Evolutionary conservation across 2,797 vertebrate genomes (phyloP).

Genomic region (Cyclopterus lumpus): DNA sequence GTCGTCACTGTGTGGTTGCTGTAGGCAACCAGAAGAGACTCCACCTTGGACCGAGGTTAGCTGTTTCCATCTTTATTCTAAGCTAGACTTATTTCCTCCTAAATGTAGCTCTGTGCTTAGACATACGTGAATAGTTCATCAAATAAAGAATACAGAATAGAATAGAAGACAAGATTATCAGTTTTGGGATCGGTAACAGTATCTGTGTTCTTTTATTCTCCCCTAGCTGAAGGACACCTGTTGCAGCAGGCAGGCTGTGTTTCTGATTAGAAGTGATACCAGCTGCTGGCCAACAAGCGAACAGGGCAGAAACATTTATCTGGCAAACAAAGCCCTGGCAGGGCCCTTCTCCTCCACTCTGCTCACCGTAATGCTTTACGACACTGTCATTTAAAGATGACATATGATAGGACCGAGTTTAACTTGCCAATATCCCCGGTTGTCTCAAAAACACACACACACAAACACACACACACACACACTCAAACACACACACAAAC

Average conservation of each 20-base stretch:
- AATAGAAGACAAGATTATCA: not conserved
- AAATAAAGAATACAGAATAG: not conserved
- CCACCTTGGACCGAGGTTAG: not conserved
- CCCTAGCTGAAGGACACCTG: constrained; percentile 54
- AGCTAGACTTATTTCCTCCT: not conserved
- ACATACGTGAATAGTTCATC: not conserved
- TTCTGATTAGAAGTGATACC: constrained; percentile 67
- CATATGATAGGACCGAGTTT: constrained; percentile 64
- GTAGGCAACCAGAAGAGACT: not conserved
- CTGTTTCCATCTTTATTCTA: not conserved
- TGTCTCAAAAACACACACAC: constrained; percentile 24
- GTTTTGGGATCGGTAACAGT: not conserved
- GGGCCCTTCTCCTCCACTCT: constrained; percentile 57
- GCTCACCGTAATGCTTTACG: constrained; percentile 73
- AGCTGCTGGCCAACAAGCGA: constrained; percentile 68
- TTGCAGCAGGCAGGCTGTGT: constrained; percentile 57
- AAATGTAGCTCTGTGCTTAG: too few species aligned
- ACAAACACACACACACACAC: constrained; percentile 29
- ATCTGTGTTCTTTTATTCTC: not conserved
- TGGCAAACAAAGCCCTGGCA: constrained; percentile 81
- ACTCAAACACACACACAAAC: constrained; percentile 32
- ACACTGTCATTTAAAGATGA: constrained; percentile 84
- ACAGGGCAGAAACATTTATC: constrained; percentile 76
- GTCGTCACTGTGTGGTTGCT: not conserved
- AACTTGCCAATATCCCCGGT: constrained; percentile 59